A percentile compares a stretch with the other conserved stretches of the same genome.
phyloP scores from a whole-genome alignment of 2,113 vertebrate species.

The Galeopterus variegatus region DNA sequence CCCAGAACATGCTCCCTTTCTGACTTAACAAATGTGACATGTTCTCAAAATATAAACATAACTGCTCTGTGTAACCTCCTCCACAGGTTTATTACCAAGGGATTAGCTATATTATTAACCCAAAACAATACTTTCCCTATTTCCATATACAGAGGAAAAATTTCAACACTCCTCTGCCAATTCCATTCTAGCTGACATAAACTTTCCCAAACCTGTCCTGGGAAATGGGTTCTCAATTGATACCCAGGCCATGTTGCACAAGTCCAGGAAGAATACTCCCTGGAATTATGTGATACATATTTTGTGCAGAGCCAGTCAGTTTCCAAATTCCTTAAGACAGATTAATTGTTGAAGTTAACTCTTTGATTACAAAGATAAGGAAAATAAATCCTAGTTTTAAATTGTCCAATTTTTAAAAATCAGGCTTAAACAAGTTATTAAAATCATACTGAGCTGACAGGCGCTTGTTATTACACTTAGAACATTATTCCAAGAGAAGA shows the following conservation, averaged over 20 bases:
- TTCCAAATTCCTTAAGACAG: constrained; percentile 6
- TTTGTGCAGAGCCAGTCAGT: not conserved
- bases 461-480: not conserved
- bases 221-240: not conserved
- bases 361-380: not conserved
- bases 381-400: not conserved
- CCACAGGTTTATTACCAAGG: not conserved
- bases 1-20: not conserved
- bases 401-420: constrained; percentile 15
- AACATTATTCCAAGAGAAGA: not conserved
- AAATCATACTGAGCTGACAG: not conserved
- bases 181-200: not conserved
- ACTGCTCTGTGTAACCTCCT: not conserved
- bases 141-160: not conserved
- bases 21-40: not conserved
- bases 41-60: not conserved
- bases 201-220: not conserved
- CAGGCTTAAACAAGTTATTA: not conserved
- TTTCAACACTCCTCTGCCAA: not conserved
- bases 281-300: not conserved
- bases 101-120: not conserved
- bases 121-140: not conserved
- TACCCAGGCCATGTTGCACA: not conserved
- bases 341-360: not conserved
- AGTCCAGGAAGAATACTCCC: not conserved